Conservation (phyloP, 1,140 invertebrate species). For the Mercenaria mercenaria region DNA sequence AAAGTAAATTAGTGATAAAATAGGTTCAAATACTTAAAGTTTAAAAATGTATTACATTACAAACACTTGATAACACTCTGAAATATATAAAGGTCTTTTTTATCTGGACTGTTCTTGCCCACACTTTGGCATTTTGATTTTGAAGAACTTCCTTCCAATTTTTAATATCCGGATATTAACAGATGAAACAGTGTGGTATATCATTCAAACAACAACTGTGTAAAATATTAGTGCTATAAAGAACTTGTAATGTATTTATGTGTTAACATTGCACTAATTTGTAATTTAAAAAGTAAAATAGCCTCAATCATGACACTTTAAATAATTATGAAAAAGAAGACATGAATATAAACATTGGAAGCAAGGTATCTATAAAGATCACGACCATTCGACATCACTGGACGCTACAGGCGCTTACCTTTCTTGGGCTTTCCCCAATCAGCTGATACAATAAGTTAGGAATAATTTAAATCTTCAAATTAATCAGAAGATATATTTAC, state of each 20-base stretch:
- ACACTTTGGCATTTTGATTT: too few relatives aligned
- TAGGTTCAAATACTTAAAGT: neutral
- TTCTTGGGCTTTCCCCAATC: constrained; percentile 66
- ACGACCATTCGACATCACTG: constrained; percentile 55
- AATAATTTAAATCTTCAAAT: constrained; percentile 24
- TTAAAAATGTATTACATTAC: neutral
- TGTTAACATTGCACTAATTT: neutral
- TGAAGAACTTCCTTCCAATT: too few relatives aligned
- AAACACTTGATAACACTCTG: constrained; percentile 5
- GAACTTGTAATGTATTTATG: neutral
- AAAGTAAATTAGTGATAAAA: neutral
- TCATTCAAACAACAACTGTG: too few relatives aligned
- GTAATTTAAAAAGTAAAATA: neutral
- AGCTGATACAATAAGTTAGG: constrained; percentile 61
- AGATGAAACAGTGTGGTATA: too few relatives aligned
- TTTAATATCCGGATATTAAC: too few relatives aligned
- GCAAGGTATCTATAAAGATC: constrained; percentile 53
- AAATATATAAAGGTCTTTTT: too few relatives aligned
- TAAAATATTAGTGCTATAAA: neutral
- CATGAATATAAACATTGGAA: constrained; percentile 17
- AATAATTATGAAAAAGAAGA: neutral
- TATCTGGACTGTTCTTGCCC: too few relatives aligned
- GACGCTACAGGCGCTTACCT: constrained; percentile 61
- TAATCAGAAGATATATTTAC: neutral
- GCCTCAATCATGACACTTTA: neutral